phyloP scores from a whole-genome alignment of 2,888 invertebrate species.

The Strigamia maritima region DNA sequence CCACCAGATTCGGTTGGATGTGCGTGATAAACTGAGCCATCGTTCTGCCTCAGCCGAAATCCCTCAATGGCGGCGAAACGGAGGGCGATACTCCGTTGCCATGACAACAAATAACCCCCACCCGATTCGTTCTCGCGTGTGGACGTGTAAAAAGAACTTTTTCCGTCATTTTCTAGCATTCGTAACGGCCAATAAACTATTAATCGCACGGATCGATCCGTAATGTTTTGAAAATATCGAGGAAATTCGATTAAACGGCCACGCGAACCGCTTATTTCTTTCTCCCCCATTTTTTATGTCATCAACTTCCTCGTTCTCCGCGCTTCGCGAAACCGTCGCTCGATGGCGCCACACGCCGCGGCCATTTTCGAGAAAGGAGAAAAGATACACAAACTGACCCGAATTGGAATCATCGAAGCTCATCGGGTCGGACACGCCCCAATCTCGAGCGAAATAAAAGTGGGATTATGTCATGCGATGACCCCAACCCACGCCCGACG shows the following conservation, averaged over 20 bases:
- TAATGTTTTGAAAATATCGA: no score
- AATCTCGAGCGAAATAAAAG: background rate
- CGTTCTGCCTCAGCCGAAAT: background rate
- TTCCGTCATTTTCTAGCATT: background rate
- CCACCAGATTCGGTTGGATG: constrained; percentile 41
- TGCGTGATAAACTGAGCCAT: constrained; percentile 42
- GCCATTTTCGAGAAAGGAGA: background rate
- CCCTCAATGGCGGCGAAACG: background rate
- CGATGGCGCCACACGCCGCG: background rate
- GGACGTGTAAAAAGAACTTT: background rate
- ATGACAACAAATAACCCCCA: background rate
- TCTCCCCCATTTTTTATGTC: background rate
- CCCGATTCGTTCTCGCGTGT: background rate
- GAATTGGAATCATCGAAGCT: background rate
- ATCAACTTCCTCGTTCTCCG: background rate
- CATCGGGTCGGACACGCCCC: background rate
- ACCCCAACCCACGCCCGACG: background rate
- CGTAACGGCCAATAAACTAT: no score
- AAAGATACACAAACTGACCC: background rate
- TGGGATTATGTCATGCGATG: background rate
- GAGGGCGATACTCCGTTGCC: background rate
- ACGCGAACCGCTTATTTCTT: background rate
- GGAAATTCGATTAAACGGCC: background rate
- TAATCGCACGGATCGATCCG: no score
- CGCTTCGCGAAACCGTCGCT: background rate